Conservation (phyloP, 2,888 invertebrate species). For the Chaitophorus viminalis region DNA sequence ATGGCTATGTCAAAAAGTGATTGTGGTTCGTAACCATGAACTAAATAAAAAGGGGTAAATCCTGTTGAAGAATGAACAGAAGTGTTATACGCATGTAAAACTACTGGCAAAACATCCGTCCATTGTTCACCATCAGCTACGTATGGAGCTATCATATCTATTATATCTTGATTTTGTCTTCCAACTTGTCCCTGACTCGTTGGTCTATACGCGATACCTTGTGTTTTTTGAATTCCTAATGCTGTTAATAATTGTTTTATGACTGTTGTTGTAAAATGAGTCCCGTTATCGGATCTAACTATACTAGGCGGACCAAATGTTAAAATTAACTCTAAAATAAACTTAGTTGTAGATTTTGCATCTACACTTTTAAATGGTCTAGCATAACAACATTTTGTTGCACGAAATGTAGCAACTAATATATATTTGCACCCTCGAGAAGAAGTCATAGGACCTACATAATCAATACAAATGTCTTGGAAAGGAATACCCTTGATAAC, state of each 20-base stretch:
- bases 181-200: background rate
- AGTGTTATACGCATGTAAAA: background rate
- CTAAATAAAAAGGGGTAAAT: background rate
- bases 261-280: background rate
- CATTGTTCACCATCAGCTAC: background rate
- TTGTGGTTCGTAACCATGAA: background rate
- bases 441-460: background rate
- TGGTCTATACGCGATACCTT: background rate
- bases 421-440: background rate
- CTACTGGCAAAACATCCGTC: background rate
- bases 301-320: background rate
- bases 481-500: background rate
- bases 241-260: background rate
- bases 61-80: background rate
- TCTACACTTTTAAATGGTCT: background rate
- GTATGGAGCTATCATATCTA: background rate
- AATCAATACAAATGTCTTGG: constrained; percentile 4
- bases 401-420: background rate
- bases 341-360: background rate
- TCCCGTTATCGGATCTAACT: background rate
- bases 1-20: background rate
- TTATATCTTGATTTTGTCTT: background rate
- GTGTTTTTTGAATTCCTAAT: background rate
- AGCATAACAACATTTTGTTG: constrained; percentile 1
- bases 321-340: constrained; percentile 1